phyloP scores from a whole-genome alignment of 2,113 vertebrate genomes.

The Hippocampus mohnikei region DNA sequence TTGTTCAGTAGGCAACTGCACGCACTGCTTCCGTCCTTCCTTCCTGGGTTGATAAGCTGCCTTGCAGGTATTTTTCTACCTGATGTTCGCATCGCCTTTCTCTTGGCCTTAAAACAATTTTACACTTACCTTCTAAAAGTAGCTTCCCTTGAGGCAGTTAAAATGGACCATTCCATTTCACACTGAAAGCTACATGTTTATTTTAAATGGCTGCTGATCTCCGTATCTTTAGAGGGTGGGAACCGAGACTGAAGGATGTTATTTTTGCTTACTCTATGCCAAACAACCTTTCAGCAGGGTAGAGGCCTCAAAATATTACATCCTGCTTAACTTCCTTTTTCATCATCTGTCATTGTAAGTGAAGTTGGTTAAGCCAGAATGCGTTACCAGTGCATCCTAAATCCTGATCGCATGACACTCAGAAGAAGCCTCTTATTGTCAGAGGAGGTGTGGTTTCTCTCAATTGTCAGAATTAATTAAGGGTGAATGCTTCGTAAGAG shows the following conservation, averaged over 20 bases:
- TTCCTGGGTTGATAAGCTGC: background rate
- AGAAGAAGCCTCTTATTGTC: constrained; percentile 11
- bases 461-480: background rate
- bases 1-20: background rate
- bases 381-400: background rate
- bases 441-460: background rate
- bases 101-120: constrained; percentile 44
- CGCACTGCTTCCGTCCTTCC: constrained; percentile 24
- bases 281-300: constrained; percentile 42
- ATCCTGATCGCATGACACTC: background rate
- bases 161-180: constrained; percentile 9
- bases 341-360: constrained; percentile 17
- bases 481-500: background rate
- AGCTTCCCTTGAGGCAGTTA: background rate
- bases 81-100: background rate
- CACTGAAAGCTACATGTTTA: constrained; percentile 11
- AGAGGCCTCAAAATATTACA: constrained; percentile 12
- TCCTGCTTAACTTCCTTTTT: constrained; percentile 34
- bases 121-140: background rate
- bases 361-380: background rate
- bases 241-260: constrained; percentile 48
- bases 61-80: constrained; percentile 23
- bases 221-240: constrained; percentile 70
- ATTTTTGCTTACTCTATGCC: constrained; percentile 38
- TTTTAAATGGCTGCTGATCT: constrained; percentile 39